Evolutionary conservation across 2,113 vertebrate species (phyloP), one percentile per base, ranked within the genome.

Genomic region (Sphyrna mokarran): DNA sequence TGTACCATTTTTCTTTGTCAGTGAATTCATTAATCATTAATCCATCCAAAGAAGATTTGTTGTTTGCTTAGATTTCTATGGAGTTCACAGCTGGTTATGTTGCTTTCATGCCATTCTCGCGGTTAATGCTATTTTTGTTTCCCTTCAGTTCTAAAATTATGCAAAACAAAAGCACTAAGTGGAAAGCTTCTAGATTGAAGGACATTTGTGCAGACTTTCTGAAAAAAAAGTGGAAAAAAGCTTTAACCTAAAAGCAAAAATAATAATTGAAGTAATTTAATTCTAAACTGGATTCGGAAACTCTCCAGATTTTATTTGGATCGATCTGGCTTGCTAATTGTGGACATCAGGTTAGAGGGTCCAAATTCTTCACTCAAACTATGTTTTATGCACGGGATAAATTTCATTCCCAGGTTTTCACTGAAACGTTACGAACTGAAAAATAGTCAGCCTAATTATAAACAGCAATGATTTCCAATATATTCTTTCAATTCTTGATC

Each of bases 11-110:
- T 70, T 69, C 54, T 90, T 90, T 90, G 14, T 33, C 43, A 48
- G 40, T 95, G 69, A 95, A 54, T 54, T 95, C 94, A 95, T 95
- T 95, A 43, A 95, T 95, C 66, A 72, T 95, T 33, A 76, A 95
- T 76, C 26, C 54, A 95, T 94, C 26, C 23, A 95, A 76, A 76
- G 40, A 95, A 95, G 37, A 26, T 69, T 13, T 95, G 40, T 29
- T 6, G 70, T 94, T 68, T 94, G 40, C 94, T 33, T 72, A 72
- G 11, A 95, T 72, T 54, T 33, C 23, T 22, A 93, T 37, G 63
- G 33, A 7, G 63, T 48, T 95, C n/a, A 16, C 69, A 29, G 22
- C 14, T 33, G 23, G 43, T 54, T 48, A 40, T 33, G 20, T 43
- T 18, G 26, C n/a, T 43, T 95, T 54, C 48, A 72, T 95, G 22